Base-by-base conservation (phyloP, 2,797 vertebrate genomes). In the Poliocrania exsul region DNA sequence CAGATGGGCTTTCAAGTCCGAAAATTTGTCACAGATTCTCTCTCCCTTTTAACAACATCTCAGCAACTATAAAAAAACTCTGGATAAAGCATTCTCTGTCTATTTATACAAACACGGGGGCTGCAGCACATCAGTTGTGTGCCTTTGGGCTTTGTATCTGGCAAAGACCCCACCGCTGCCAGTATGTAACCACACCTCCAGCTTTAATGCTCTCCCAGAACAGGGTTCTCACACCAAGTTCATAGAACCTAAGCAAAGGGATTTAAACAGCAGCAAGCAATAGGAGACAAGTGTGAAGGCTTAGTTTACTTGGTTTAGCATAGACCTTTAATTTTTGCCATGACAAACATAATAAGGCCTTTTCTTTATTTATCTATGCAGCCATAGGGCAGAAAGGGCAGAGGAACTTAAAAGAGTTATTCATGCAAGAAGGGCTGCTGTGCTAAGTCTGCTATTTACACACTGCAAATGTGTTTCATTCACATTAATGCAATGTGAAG, bases 341-440 rank as follows among this genome's bases (percentile, higher is more conserved):
- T 56, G 0, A 3, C 66, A 88, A 96, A 96, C 94, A 93, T 91
- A 97, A 94, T 92, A 93, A 86, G 90, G 81, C 79, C 50, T 96
- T 96, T 95, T 90, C 91, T 96, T 91, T 83, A 88, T 96, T 92
- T 94, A 72, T 86, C 86, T 90, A 73, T 93, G 88, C 88, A 96
- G 89, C 80, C 2, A 0, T 75, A 85, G 86, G 80, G 88, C 92
- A 94, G 89, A 96, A 97, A 95, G 81, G 84, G 81, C 95, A 97
- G 70, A 77, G 84, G 61, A 87, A 77, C 86, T 97, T 95, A 81
- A 93, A 94, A 92, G 94, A 87, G 70, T 90, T 94, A 84, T 85
- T 96, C 94, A 85, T 89, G 86, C 86, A 92, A 92, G 91, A 74
- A 70, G 77, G 83, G 81, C 78, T 83, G 90, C 93, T 94, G 60